phyloP scores from a whole-genome alignment of 1,140 invertebrate genomes.

The Cardiocondyla obscurior region DNA sequence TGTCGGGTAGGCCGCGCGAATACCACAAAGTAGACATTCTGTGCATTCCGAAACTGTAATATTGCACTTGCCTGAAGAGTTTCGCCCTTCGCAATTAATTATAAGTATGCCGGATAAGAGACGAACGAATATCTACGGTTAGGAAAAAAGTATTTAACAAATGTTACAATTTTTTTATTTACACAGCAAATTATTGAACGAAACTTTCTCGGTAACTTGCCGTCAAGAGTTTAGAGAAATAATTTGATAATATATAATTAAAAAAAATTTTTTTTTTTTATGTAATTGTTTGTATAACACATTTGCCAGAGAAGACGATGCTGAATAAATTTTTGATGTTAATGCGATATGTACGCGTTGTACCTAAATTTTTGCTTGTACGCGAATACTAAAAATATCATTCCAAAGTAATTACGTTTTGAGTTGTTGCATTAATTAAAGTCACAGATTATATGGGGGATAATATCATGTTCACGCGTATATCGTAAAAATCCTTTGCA shows the following conservation, averaged over 20 bases:
- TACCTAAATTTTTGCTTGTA: background rate
- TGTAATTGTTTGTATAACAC: background rate
- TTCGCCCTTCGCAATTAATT: constrained; percentile 13
- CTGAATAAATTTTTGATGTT: constrained; percentile 22
- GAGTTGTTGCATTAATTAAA: constrained; percentile 48
- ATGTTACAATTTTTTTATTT: background rate
- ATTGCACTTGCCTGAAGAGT: constrained; percentile 22
- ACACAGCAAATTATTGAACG: background rate
- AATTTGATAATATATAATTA: background rate
- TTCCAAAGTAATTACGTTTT: constrained; percentile 24
- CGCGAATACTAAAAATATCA: constrained; percentile 41
- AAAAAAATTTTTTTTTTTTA: too few species aligned
- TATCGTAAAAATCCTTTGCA: constrained; percentile 42
- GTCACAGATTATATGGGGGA: constrained; percentile 23
- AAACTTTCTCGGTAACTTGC: background rate
- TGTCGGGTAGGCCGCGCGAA: constrained; percentile 14
- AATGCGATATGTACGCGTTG: background rate
- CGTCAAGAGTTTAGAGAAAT: background rate
- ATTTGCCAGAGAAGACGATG: constrained; percentile 2
- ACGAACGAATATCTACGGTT: background rate
- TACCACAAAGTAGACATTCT: constrained; percentile 48
- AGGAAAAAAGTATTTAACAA: background rate
- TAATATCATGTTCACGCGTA: constrained; percentile 41
- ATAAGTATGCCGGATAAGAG: background rate
- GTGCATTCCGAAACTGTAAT: constrained; percentile 46